These are phyloP conservation scores for Planiliza haematocheilus DNA, from an alignment of 2,113 vertebrate genomes.

Conservation along the genomic window DNA sequence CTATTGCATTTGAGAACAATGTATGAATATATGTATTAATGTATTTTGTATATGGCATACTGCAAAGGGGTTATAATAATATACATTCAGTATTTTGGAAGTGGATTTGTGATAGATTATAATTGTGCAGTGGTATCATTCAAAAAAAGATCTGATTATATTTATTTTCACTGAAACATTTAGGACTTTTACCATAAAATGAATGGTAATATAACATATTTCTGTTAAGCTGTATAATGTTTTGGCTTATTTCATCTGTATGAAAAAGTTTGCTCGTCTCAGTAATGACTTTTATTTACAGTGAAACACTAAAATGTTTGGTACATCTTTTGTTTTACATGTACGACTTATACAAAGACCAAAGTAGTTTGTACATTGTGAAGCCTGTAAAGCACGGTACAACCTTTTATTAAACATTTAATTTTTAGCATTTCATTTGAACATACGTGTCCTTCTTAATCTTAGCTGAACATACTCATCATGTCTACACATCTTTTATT, in stretches of 20 bases:
- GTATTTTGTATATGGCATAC: constrained; percentile 12
- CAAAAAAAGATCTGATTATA: neutral
- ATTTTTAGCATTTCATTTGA: constrained; percentile 1
- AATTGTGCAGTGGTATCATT: neutral
- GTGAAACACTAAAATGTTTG: constrained; percentile 13
- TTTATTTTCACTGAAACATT: neutral
- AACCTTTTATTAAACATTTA: constrained; percentile 37
- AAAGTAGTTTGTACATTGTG: constrained; percentile 48
- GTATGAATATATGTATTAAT: neutral
- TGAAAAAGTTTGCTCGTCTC: neutral
- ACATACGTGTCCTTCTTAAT: neutral
- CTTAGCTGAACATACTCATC: constrained; percentile 42
- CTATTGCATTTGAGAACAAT: constrained; percentile 20
- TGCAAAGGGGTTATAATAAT: neutral
- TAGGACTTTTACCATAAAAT: constrained; percentile 2
- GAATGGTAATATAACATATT: constrained; percentile 1
- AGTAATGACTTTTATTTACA: constrained; percentile 6
- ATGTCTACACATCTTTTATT: constrained; percentile 61
- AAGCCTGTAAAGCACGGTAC: neutral
- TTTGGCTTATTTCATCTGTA: constrained; percentile 21
- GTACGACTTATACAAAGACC: constrained; percentile 61
- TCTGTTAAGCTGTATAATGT: constrained; percentile 2
- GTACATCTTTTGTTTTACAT: constrained; percentile 24
- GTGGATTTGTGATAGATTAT: neutral
- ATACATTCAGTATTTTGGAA: constrained; percentile 18